A percentile compares a stretch with the other conserved stretches of the same genome.
Evolutionary conservation across 2,113 vertebrate species (phyloP).

Genomic region (Quiscalus mexicanus): DNA sequence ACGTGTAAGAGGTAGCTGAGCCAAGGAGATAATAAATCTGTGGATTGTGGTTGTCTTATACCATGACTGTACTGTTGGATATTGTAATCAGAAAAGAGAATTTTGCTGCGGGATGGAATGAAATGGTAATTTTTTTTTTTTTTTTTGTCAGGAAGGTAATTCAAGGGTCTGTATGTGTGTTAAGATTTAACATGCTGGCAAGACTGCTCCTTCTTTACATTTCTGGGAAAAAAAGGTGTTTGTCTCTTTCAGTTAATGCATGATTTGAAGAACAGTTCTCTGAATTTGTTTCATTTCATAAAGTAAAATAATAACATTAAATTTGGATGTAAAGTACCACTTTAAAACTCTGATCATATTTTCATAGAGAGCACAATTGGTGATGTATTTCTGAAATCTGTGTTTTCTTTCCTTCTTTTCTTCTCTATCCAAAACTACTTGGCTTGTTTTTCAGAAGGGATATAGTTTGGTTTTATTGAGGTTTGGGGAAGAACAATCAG

Average conservation of each 20-base stretch:
- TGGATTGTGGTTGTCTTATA: background rate
- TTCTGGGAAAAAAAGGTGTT: background rate
- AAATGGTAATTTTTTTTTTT: background rate
- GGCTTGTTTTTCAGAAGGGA: background rate
- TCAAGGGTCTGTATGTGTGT: background rate
- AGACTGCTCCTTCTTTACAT: background rate
- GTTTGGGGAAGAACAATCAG: background rate
- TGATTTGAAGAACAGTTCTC: background rate
- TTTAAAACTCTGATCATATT: background rate
- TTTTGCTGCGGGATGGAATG: background rate
- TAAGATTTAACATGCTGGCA: background rate
- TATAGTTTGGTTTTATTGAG: background rate
- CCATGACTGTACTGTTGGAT: background rate
- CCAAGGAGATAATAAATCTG: background rate
- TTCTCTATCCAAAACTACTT: background rate
- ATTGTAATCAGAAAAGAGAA: background rate
- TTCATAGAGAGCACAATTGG: background rate
- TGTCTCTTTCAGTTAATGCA: background rate
- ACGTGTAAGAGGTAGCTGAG: background rate
- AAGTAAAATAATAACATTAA: background rate
- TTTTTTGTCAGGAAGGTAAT: background rate
- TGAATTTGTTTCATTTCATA: background rate
- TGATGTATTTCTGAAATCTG: background rate
- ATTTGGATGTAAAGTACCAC: background rate
- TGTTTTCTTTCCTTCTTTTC: background rate